phyloP scores from a whole-genome alignment of 2,888 invertebrate species.

The Zygaena filipendulae region DNA sequence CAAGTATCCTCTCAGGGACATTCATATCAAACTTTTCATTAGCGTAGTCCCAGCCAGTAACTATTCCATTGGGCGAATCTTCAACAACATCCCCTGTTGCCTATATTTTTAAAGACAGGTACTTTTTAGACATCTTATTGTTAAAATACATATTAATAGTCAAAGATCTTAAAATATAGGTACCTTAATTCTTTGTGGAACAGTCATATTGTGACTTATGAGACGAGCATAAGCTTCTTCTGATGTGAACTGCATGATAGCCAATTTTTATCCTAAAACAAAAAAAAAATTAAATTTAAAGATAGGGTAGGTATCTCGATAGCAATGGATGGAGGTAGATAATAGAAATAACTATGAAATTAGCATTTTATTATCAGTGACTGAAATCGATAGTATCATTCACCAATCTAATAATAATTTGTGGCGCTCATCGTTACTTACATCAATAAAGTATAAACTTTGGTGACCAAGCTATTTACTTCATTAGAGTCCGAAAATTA shows the following conservation, averaged over 20 bases:
- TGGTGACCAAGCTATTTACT: no score
- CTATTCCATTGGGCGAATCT: conserved; percentile 71
- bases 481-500: no score
- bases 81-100: conserved; percentile 77
- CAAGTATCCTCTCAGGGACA: conserved; percentile 92
- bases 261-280: conserved; percentile 15
- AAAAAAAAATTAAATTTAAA: not conserved
- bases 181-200: conserved; percentile 63
- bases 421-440: no score
- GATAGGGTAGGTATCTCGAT: not conserved
- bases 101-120: no score
- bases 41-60: conserved; percentile 71
- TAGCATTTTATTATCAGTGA: no score
- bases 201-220: conserved; percentile 63
- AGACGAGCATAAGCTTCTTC: conserved; percentile 59
- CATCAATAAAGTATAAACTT: no score
- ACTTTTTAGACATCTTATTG: no score
- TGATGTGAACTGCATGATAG: conserved; percentile 54
- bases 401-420: no score
- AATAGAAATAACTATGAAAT: no score
- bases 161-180: conserved; percentile 2
- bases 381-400: no score
- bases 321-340: not conserved
- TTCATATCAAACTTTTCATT: conserved; percentile 89
- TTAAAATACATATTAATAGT: no score